phyloP scores from a whole-genome alignment of 1,140 invertebrate genomes.

The Brachionus plicatilis region DNA sequence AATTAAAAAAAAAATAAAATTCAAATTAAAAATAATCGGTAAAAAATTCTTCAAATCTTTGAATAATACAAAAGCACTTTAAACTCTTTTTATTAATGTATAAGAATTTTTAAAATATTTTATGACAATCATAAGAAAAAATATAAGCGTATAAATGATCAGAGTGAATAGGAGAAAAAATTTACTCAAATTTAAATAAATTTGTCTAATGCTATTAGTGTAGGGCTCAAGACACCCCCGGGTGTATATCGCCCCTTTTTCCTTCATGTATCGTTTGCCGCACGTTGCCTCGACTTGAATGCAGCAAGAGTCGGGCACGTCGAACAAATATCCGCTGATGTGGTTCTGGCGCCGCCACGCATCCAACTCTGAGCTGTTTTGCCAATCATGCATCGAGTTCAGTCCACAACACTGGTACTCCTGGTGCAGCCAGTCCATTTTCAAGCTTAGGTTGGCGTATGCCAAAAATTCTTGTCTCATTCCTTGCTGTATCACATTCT shows the following conservation, averaged over 20 bases:
- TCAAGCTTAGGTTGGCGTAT: not conserved
- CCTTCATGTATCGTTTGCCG: constrained; percentile 8
- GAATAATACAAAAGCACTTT: not conserved
- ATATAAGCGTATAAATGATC: not conserved
- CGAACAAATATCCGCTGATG: not conserved
- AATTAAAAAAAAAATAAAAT: no score
- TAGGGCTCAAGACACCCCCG: not conserved
- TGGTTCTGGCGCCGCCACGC: not conserved
- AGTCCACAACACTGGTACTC: not conserved
- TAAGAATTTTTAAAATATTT: constrained; percentile 29
- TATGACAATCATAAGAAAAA: not conserved
- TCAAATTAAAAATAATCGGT: no score
- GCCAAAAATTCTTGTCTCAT: not conserved
- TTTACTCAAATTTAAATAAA: constrained; percentile 21
- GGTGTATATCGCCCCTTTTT: not conserved
- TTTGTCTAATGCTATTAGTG: not conserved
- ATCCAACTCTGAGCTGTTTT: not conserved
- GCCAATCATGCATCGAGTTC: not conserved
- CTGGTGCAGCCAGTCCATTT: not conserved
- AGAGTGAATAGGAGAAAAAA: not conserved
- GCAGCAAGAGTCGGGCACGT: constrained; percentile 14
- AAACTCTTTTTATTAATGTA: constrained; percentile 25
- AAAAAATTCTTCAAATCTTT: no score
- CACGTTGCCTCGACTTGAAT: not conserved
- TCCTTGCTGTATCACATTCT: not conserved